phyloP scores from a whole-genome alignment of 2,888 invertebrate genomes.

The Euphydryas editha region DNA sequence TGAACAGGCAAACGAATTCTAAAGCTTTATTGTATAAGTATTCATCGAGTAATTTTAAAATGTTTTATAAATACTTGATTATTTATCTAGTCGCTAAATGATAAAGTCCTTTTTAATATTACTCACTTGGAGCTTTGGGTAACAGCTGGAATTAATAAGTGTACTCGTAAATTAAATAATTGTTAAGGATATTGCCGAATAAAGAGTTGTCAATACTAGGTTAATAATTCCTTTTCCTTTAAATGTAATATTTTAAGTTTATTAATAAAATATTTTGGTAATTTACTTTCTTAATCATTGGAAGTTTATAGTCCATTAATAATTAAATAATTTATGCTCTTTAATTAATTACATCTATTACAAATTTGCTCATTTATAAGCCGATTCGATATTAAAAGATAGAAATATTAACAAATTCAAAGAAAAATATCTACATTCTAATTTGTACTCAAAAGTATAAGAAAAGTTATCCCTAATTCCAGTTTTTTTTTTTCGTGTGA shows the following conservation, averaged over 20 bases:
- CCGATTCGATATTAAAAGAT: not conserved
- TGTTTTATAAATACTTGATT: not conserved
- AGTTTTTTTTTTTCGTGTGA: constrained; percentile 52
- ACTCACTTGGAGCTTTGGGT: not conserved
- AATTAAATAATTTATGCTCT: not conserved
- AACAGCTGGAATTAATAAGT: not conserved
- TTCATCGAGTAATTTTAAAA: not conserved
- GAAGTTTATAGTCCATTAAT: too few relatives aligned
- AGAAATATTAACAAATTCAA: constrained; percentile 14
- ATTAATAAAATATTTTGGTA: too few relatives aligned
- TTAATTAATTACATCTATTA: not conserved
- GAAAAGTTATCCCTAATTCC: constrained; percentile 60
- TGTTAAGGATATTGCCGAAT: too few relatives aligned
- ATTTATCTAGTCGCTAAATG: not conserved
- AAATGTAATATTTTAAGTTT: too few relatives aligned
- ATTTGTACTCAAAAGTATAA: constrained; percentile 49
- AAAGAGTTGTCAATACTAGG: too few relatives aligned
- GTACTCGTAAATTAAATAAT: not conserved
- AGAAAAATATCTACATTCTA: constrained; percentile 24
- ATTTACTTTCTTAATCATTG: too few relatives aligned
- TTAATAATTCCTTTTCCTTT: too few relatives aligned
- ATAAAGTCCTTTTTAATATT: not conserved
- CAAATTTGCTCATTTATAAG: not conserved
- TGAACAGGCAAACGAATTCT: too few relatives aligned
- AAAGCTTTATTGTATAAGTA: too few relatives aligned